phyloP scores from a whole-genome alignment of 2,113 vertebrate species.

The Apteryx owenii region DNA sequence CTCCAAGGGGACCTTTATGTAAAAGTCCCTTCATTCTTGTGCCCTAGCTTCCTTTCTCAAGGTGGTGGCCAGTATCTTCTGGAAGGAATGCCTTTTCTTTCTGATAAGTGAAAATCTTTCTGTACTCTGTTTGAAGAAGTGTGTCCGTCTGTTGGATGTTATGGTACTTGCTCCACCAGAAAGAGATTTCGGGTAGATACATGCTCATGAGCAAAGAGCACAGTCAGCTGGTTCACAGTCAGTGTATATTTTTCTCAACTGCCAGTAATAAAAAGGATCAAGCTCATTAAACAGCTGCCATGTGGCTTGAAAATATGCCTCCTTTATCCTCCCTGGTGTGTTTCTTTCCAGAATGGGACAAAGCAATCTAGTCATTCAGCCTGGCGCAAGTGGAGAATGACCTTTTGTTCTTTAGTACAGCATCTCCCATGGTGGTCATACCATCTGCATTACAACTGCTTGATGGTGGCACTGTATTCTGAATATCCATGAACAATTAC shows the following conservation, averaged over 20 bases:
- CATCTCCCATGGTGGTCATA: background rate
- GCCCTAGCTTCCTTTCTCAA: background rate
- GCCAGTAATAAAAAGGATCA: background rate
- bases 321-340: background rate
- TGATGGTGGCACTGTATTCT: background rate
- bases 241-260: background rate
- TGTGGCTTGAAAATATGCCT: background rate
- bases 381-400: background rate
- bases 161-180: background rate
- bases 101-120: background rate
- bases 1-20: background rate
- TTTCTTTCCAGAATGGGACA: background rate
- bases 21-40: background rate
- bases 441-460: background rate
- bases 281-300: background rate
- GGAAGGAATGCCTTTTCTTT: background rate
- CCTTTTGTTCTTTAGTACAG: background rate
- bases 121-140: background rate
- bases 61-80: background rate
- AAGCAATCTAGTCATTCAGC: background rate
- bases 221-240: background rate
- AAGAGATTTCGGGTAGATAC: background rate
- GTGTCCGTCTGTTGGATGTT: background rate
- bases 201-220: background rate
- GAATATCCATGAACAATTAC: background rate